Evolutionary conservation across 1,140 invertebrate genomes (phyloP).

Genomic region (Zaprionus taronus): DNA sequence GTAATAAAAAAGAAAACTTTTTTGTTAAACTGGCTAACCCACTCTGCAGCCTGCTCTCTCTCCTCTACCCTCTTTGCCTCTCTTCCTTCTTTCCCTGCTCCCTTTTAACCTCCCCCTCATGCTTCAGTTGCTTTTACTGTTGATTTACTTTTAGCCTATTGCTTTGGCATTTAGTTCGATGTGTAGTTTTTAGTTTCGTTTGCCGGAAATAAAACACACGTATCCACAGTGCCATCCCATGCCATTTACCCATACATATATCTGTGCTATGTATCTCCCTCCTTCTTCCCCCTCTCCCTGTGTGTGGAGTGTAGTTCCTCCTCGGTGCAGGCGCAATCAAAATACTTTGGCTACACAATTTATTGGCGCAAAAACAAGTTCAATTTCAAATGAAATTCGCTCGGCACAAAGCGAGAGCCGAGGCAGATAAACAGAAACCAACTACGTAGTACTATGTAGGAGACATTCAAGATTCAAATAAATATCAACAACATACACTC

Average conservation of each 20-base stretch:
- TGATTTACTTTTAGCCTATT: slow-evolving; percentile 82
- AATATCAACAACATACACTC: slow-evolving; percentile 69
- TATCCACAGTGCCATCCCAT: slow-evolving; percentile 30
- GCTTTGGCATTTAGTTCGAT: slow-evolving; percentile 71
- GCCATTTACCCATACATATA: not conserved
- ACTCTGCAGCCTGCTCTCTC: slow-evolving; percentile 16
- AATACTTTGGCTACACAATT: slow-evolving; percentile 82
- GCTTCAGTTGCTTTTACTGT: slow-evolving; percentile 64
- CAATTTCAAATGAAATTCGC: slow-evolving; percentile 81
- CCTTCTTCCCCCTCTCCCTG: not conserved
- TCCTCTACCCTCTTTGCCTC: not conserved
- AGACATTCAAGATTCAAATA: slow-evolving; percentile 82
- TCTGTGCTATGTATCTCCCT: not conserved
- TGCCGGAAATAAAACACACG: slow-evolving; percentile 76
- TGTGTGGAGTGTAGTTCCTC: not conserved
- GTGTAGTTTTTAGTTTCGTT: slow-evolving; percentile 70
- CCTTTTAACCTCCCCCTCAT: slow-evolving; percentile 7
- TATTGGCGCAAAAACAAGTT: slow-evolving; percentile 82
- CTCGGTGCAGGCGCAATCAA: slow-evolving; percentile 65
- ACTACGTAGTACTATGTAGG: slow-evolving; percentile 57
- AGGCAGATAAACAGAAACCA: slow-evolving; percentile 21
- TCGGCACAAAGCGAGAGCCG: slow-evolving; percentile 44
- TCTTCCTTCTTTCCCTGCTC: not conserved
- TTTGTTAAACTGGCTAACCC: slow-evolving; percentile 68
- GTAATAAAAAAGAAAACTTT: slow-evolving; percentile 59